These are phyloP conservation scores for Sebastes baramenuke DNA, from an alignment of 2,797 vertebrate genomes.

Conservation along the genomic window DNA sequence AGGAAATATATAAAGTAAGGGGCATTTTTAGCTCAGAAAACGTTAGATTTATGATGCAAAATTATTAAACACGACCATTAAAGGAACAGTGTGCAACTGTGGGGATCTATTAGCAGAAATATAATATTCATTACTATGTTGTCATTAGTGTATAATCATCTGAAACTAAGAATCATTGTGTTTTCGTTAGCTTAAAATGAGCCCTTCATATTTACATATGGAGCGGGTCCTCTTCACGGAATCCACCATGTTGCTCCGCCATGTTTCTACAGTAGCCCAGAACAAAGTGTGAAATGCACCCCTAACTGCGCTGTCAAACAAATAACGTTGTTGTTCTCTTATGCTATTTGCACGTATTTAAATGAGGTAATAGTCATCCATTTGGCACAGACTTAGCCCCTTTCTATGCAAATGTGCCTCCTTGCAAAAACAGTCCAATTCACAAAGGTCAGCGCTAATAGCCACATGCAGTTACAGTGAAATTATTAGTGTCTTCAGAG, in stretches of 20 bases:
- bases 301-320: not conserved
- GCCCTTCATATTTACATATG: too few species aligned
- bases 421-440: not conserved
- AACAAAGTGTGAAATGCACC: not conserved
- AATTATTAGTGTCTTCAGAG: not conserved
- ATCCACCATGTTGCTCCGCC: fast-evolving
- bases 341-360: not conserved
- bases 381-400: not conserved
- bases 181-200: too few species aligned
- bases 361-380: not conserved
- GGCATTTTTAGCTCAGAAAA: not conserved
- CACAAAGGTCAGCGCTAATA: not conserved
- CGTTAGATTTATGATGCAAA: not conserved
- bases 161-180: too few species aligned
- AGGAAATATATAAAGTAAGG: not conserved
- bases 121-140: too few species aligned
- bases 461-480: not conserved
- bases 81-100: not conserved
- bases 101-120: not conserved
- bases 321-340: not conserved
- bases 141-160: too few species aligned
- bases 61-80: not conserved
- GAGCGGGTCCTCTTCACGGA: too few species aligned
- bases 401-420: not conserved
- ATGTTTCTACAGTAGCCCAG: too few species aligned